Base-by-base conservation (phyloP, 1,140 invertebrate genomes). In the Drosophila teissieri region DNA sequence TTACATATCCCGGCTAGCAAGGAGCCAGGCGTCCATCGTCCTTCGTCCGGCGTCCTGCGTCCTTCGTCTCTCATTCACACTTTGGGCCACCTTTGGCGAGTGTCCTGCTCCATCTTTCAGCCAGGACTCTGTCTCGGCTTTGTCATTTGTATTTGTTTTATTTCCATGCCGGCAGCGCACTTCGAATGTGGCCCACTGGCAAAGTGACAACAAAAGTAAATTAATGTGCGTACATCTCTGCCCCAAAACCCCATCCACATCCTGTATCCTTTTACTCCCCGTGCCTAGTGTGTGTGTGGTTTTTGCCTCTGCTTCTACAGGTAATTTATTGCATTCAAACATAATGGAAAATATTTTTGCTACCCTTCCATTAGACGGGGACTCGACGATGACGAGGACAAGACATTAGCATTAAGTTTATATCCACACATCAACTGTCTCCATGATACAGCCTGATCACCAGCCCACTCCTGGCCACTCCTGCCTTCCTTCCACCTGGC, bases 311-410 rank as follows among this genome's bases (percentile, higher is more conserved):
- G 84, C 78, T 77, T 84, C 78, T 90, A 75, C 88, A 91, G 88
- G 88, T 91, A 91, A 91, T 91, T 91, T 91, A 91, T 91, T 91
- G 88, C 88, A 80, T 88, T 89, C 80, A 89, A 89, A 89, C 80
- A 89, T 89, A 89, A 89, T 89, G 80, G 84, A 90, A 89, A 84
- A 89, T 88, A 90, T 89, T 89, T 79, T 60, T 83, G 79, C 52
- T 83, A 79, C 84, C 82, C 82, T 78, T 74, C 73, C 70, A 80
- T 80, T 64, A 77, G 77, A 68, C 62, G 51, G 34, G 17, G 15
- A 49, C 52, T 42, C 42, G 60, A 75, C 56, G 45, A 65, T 24
- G 54, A 77, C 44, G 48, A 75, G 70, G 56, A 75, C 83, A 83
- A 68, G 77, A 67, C 84, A 89, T 89, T 89, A 89, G 74, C 85